Percentiles rank a stretch among this genome's conserved stretches.
Evolutionary conservation across 2,888 invertebrate species (phyloP).

Genomic region (Rhopalosiphum nymphaeae): DNA sequence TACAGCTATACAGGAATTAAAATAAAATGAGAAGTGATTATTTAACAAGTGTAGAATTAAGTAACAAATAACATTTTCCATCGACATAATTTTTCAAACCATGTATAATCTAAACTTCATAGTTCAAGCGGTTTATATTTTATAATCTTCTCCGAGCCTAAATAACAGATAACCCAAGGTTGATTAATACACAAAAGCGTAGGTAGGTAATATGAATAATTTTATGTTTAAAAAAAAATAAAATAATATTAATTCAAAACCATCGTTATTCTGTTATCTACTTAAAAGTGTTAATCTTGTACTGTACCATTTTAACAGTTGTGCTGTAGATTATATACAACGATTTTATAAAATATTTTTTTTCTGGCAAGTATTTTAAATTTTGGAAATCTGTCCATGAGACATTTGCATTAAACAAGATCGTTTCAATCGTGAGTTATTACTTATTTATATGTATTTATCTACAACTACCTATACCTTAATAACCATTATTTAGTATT

Average conservation of each 20-base stretch:
- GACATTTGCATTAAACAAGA: neutral
- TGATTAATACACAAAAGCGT: slow-evolving; percentile 2
- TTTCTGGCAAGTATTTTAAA: neutral
- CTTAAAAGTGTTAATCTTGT: neutral
- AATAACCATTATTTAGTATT: neutral
- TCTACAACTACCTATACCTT: neutral
- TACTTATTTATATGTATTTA: neutral
- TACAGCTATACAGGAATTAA: slow-evolving; percentile 1
- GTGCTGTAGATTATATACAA: neutral
- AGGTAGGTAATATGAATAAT: neutral
- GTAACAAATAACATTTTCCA: slow-evolving; percentile 31
- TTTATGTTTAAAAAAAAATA: neutral
- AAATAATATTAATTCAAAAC: neutral
- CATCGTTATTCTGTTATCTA: neutral
- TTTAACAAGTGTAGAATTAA: neutral
- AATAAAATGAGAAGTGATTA: slow-evolving; percentile 29
- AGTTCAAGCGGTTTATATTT: slow-evolving; percentile 11
- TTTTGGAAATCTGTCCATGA: neutral
- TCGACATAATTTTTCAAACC: slow-evolving; percentile 8
- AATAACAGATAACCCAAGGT: slow-evolving; percentile 7
- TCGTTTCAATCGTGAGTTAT: neutral
- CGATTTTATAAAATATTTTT: neutral
- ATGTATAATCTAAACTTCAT: slow-evolving; percentile 1
- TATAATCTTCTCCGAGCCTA: neutral
- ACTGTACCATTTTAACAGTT: neutral